phyloP scores from a whole-genome alignment of 2,113 vertebrate genomes.

The Melanerpes aurifrons region DNA sequence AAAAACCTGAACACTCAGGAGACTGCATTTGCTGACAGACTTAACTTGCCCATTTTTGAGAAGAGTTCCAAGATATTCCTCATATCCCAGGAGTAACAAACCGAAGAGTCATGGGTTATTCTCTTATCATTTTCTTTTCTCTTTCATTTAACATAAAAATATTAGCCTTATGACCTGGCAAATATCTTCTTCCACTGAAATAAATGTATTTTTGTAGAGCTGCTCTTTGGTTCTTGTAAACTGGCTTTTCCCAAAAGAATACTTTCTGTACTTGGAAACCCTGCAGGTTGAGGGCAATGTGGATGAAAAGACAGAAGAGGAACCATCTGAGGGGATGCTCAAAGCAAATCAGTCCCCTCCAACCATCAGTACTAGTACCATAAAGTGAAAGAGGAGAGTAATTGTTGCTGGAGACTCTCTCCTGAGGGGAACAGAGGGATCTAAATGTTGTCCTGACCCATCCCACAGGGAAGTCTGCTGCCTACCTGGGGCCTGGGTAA shows the following conservation, averaged over 20 bases:
- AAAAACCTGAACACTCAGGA: background rate
- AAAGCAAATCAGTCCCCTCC: too few species aligned
- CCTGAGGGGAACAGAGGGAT: too few species aligned
- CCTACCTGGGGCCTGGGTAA: too few species aligned
- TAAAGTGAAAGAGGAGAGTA: too few species aligned
- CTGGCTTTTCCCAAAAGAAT: background rate
- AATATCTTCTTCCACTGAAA: background rate
- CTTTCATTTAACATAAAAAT: constrained; percentile 1
- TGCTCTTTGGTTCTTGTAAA: background rate
- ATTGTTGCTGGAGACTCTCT: too few species aligned
- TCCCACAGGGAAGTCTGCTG: too few species aligned
- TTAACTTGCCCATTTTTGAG: fast-evolving
- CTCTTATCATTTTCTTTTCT: background rate
- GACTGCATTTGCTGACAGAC: background rate
- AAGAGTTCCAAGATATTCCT: background rate
- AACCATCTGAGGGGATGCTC: too few species aligned
- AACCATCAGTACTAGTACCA: too few species aligned
- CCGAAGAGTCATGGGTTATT: background rate
- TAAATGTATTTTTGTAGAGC: background rate
- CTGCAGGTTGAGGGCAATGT: too few species aligned
- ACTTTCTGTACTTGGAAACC: background rate
- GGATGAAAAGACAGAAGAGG: too few species aligned
- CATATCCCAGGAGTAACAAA: background rate
- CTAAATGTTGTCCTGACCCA: too few species aligned
- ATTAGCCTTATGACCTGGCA: background rate